Base-by-base conservation (phyloP, 1,140 invertebrate species). In the Eumaeus atala region DNA sequence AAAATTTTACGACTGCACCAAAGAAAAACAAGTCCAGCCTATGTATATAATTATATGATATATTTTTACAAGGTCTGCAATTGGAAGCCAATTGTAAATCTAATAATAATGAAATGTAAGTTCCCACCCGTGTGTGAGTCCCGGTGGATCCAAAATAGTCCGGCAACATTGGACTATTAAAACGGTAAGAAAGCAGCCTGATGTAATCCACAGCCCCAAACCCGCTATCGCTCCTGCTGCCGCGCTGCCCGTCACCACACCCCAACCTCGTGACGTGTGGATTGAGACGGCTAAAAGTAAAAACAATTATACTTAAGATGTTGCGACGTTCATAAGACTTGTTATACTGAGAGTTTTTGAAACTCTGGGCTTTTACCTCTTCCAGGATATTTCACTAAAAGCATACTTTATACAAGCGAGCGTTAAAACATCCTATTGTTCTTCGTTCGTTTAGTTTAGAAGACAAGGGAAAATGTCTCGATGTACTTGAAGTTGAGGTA, bases 131-230 rank as follows among this genome's bases (percentile, higher is more conserved):
- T 73, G 52, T 55, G 70, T 69, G 36, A 74, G 10, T 9, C 72
- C 74, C 42, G 77, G 70, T 9, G 78, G 74, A 21, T 79, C 73
- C 12, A 84, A 38, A 66, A 84, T 81, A 35, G 81, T 84, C 40
- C 74, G 68, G 17, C 65, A 77, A 62, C 81, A 79, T 33, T 83
- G 79, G 1, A 84, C 71, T 0, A 83, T 69, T n/a, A 84, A 56
- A 0, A 76, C 72, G 9, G 83, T 36, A 0, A 83, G 65, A 5
- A 84, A 54, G 36, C 77, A 80, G 3, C 74, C 71, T 0, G 81
- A 76, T 0, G 70, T 67, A 0, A 70, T 66, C 77, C 80, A 84
- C 9, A 86, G 51, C 2, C 77, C 61, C 16, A 70, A 66, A 0
- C 72, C 77, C 7, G 70, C 72, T 8, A 65, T 61, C 58, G 72